A percentile compares a stretch with the other conserved stretches of the same genome.
These are phyloP conservation scores for Sebastes minor DNA, from an alignment of 2,797 vertebrate genomes.

Conservation along the genomic window DNA sequence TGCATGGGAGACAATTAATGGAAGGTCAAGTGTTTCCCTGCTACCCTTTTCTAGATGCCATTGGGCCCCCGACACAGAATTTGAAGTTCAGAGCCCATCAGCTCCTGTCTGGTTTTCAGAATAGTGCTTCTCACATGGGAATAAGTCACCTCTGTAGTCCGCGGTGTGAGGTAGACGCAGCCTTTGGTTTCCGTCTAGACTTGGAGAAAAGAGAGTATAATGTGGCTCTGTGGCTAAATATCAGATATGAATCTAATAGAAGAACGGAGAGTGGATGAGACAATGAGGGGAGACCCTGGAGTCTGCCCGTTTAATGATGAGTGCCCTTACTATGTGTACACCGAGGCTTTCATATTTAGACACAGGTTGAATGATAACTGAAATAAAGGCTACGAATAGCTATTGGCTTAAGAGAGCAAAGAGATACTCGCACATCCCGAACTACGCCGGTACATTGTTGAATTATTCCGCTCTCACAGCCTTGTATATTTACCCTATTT, in stretches of 20 bases:
- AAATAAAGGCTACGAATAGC: conserved; percentile 55
- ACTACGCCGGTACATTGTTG: conserved; percentile 21
- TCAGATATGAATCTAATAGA: conserved; percentile 55
- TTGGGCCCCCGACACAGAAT: conserved; percentile 60
- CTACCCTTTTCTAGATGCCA: conserved; percentile 73
- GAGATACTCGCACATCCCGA: conserved; percentile 38
- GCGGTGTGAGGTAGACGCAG: conserved; percentile 31
- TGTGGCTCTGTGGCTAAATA: conserved; percentile 55
- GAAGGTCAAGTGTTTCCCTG: conserved; percentile 77
- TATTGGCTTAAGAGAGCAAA: conserved; percentile 29
- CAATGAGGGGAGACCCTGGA: conserved; percentile 21
- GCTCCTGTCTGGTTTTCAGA: conserved; percentile 50
- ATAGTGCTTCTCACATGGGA: conserved; percentile 42
- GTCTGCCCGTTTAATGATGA: conserved; percentile 45
- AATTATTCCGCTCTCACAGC: conserved; percentile 63
- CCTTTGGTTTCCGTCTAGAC: conserved; percentile 58
- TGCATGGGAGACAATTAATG: conserved; percentile 80
- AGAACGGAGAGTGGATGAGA: conserved; percentile 33
- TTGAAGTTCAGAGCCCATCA: conserved; percentile 68
- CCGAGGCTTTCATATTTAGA: conserved; percentile 48
- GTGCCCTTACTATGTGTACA: conserved; percentile 29
- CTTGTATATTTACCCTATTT: conserved; percentile 75
- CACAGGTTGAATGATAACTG: conserved; percentile 52
- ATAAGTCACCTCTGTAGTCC: conserved; percentile 57
- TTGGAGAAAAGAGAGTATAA: conserved; percentile 43